Evolutionary conservation across 1,140 invertebrate genomes (phyloP).

Genomic region (Solenopsis invicta): DNA sequence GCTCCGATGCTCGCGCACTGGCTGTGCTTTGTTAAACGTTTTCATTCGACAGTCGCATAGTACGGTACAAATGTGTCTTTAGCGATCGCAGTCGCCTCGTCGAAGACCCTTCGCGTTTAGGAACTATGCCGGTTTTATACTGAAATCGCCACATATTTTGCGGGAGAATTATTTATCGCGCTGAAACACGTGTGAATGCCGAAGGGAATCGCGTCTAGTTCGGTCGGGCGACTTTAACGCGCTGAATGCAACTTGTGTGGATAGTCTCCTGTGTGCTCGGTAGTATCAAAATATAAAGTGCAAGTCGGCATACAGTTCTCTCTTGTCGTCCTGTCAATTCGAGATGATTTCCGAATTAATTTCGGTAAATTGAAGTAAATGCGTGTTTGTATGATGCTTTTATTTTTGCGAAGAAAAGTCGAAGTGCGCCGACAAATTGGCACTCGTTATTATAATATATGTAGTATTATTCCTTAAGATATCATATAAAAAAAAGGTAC

Average conservation of each 20-base stretch:
- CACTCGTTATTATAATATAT: conserved; percentile 31
- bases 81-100: conserved; percentile 25
- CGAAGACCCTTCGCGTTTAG: conserved; percentile 59
- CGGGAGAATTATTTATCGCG: conserved; percentile 13
- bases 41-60: conserved; percentile 59
- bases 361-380: conserved; percentile 3
- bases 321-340: not conserved
- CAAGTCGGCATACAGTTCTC: not conserved
- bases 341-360: not conserved
- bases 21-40: conserved; percentile 62
- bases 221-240: conserved; percentile 31
- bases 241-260: not conserved
- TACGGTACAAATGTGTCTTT: conserved; percentile 47
- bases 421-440: conserved; percentile 27
- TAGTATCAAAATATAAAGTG: conserved; percentile 29
- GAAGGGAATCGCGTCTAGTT: not conserved
- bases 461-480: not conserved
- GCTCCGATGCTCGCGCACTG: conserved; percentile 44
- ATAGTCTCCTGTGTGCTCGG: not conserved
- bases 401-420: not conserved
- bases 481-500: too few relatives aligned
- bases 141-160: conserved; percentile 8
- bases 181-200: not conserved
- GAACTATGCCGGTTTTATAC: conserved; percentile 64
- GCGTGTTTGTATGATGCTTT: conserved; percentile 9